These are phyloP conservation scores for Neoascia interrupta DNA, from an alignment of 2,888 invertebrate species.

Conservation along the genomic window DNA sequence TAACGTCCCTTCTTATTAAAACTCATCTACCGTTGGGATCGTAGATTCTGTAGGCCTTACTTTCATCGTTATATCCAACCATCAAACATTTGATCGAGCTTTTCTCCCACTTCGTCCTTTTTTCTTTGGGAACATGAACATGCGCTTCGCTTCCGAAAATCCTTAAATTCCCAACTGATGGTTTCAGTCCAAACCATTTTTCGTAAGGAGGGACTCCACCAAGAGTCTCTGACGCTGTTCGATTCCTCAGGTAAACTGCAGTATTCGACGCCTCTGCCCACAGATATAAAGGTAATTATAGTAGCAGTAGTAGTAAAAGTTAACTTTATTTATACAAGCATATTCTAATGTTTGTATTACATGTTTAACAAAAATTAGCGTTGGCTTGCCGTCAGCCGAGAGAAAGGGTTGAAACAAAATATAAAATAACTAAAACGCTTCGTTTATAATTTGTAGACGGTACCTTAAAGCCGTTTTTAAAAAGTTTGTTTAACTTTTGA, in stretches of 20 bases:
- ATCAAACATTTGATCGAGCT: constrained; percentile 33
- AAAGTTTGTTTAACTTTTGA: no score
- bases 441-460: no score
- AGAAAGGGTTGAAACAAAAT: no score
- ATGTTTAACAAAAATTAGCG: no score
- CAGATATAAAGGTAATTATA: constrained; percentile 43
- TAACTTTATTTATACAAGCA: no score
- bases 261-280: constrained; percentile 76
- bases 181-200: constrained; percentile 68
- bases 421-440: no score
- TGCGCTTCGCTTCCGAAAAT: constrained; percentile 37
- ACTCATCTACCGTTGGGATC: constrained; percentile 10
- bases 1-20: constrained; percentile 37
- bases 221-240: constrained; percentile 69
- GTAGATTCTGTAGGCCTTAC: constrained; percentile 33
- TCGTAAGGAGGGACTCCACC: constrained; percentile 68
- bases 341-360: no score
- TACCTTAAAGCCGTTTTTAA: no score
- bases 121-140: constrained; percentile 41
- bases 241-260: constrained; percentile 74
- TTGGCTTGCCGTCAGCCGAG: no score
- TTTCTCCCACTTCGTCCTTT: constrained; percentile 30
- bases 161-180: constrained; percentile 38
- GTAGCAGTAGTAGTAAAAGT: no score
- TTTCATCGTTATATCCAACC: constrained; percentile 28